A percentile compares a stretch with the other conserved stretches of the same genome.
These are phyloP conservation scores for Malurus melanocephalus DNA, from an alignment of 2,113 vertebrate genomes.

Conservation along the genomic window DNA sequence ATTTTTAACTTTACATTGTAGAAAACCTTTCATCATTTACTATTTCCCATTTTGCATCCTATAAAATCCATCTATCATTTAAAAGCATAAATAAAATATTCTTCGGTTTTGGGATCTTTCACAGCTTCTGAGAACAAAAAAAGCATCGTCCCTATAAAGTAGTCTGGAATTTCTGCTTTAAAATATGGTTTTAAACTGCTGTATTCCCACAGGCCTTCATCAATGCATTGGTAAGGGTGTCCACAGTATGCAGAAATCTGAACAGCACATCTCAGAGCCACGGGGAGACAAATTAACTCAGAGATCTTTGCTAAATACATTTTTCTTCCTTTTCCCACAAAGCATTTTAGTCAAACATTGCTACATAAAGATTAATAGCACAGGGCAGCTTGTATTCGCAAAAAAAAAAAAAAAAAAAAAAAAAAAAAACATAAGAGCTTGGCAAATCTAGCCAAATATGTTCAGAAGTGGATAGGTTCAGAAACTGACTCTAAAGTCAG, in stretches of 20 bases:
- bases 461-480: background rate
- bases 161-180: background rate
- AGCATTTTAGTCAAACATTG: background rate
- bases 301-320: background rate
- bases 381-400: background rate
- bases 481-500: background rate
- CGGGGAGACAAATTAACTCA: background rate
- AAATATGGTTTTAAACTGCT: background rate
- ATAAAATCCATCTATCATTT: background rate
- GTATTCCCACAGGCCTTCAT: background rate
- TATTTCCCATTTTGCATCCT: background rate
- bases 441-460: background rate
- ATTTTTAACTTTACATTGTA: slow-evolving; percentile 1
- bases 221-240: background rate
- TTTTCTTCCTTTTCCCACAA: background rate
- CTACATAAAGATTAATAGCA: background rate
- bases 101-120: background rate
- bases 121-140: background rate
- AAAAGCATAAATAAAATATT: background rate
- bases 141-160: background rate
- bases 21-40: background rate
- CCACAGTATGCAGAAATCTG: background rate
- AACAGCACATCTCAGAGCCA: background rate
- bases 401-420: background rate
- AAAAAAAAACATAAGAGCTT: background rate